Percentiles rank a stretch among this genome's conserved stretches.
phyloP scores from a whole-genome alignment of 2,797 vertebrate genomes.

The Cyclopterus lumpus region DNA sequence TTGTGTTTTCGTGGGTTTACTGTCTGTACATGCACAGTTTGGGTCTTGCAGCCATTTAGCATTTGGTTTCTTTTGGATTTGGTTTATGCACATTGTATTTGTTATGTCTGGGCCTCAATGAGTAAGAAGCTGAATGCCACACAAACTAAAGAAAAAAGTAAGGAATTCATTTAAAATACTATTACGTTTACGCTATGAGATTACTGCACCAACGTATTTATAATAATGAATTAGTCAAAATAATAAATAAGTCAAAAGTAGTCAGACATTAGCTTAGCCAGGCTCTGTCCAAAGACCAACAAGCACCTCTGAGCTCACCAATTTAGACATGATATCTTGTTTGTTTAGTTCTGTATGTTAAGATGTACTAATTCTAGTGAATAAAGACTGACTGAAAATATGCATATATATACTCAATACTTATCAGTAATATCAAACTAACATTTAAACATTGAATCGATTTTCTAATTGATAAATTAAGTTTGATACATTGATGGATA shows the following conservation, averaged over 20 bases:
- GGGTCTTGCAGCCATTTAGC: slow-evolving; percentile 3
- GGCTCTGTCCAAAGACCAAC: neutral
- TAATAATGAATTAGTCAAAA: neutral
- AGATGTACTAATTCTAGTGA: neutral
- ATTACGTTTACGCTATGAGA: neutral
- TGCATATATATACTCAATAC: neutral
- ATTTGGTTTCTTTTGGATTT: slow-evolving; percentile 10
- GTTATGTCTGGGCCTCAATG: neutral
- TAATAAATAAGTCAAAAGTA: neutral
- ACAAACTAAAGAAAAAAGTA: neutral
- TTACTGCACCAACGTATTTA: neutral
- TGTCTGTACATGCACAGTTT: slow-evolving; percentile 22
- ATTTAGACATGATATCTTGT: neutral
- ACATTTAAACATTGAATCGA: neutral
- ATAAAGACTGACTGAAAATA: neutral
- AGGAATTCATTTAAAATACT: neutral
- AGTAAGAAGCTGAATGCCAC: neutral
- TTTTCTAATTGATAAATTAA: neutral
- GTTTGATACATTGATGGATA: neutral
- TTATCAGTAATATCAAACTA: neutral
- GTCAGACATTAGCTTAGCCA: neutral
- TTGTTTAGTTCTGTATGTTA: neutral
- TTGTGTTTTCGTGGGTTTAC: slow-evolving; percentile 34
- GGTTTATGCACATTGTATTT: slow-evolving; percentile 9
- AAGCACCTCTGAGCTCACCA: neutral